phyloP scores from a whole-genome alignment of 1,140 invertebrate species.

The Helicorthomorpha holstii region DNA sequence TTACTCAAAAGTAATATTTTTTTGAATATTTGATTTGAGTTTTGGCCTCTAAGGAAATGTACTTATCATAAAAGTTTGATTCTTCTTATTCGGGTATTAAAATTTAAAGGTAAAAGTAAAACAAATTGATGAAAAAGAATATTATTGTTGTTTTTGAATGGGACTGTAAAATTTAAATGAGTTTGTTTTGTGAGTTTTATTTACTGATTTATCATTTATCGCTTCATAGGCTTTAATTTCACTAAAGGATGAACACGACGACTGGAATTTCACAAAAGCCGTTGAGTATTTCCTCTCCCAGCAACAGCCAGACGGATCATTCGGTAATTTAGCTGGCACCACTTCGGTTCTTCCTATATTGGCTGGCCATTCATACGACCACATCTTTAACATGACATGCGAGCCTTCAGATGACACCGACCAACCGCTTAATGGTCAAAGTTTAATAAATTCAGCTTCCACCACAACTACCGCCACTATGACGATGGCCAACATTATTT shows the following conservation, averaged over 20 bases:
- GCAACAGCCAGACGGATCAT: slow-evolving; percentile 1
- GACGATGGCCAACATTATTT: too few species aligned
- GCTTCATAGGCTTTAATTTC: background rate
- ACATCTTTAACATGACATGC: background rate
- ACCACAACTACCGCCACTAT: too few species aligned
- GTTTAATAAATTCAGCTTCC: too few species aligned
- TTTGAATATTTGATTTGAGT: background rate
- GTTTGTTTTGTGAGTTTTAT: too few species aligned
- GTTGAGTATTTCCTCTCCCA: background rate
- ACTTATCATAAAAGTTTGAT: too few species aligned
- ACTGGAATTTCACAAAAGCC: slow-evolving; percentile 1
- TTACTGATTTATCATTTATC: background rate
- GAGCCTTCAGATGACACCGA: background rate
- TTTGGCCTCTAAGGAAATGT: background rate
- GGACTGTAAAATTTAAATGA: too few species aligned
- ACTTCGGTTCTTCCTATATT: background rate
- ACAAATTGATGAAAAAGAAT: too few species aligned
- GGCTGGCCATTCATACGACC: background rate
- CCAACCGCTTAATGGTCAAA: background rate
- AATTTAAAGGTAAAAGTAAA: too few species aligned
- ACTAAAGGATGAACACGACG: background rate
- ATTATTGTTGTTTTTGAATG: too few species aligned
- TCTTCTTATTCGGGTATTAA: too few species aligned
- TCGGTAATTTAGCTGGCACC: background rate
- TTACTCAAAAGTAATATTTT: too few species aligned